Percentiles rank a stretch among this genome's conserved stretches.
These are phyloP conservation scores for Drosophila eugracilis DNA, from an alignment of 1,140 invertebrate species.

Conservation along the genomic window DNA sequence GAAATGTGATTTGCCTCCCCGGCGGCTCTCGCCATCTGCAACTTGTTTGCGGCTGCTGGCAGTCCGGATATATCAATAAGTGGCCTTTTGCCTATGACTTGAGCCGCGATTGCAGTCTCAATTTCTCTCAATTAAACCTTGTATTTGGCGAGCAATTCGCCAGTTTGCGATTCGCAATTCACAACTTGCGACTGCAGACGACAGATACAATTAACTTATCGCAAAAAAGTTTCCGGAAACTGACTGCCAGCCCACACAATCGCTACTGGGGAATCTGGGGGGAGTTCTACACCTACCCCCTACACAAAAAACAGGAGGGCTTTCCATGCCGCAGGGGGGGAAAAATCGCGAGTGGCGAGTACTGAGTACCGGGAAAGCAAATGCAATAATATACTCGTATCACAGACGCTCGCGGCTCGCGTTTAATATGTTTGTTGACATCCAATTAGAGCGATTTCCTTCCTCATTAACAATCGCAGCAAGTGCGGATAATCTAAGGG, in stretches of 20 bases:
- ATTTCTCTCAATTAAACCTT: constrained; percentile 77
- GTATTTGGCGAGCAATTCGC: constrained; percentile 57
- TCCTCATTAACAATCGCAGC: constrained; percentile 76
- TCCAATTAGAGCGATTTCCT: constrained; percentile 83
- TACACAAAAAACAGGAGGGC: no score
- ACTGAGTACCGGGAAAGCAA: constrained; percentile 30
- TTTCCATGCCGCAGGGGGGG: constrained; percentile 3
- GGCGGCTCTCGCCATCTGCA: constrained; percentile 33
- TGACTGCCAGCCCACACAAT: constrained; percentile 70
- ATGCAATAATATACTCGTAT: constrained; percentile 55
- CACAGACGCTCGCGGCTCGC: constrained; percentile 49
- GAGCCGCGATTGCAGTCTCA: constrained; percentile 67
- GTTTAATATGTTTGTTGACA: constrained; percentile 83
- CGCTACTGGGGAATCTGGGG: constrained; percentile 26
- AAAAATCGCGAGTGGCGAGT: constrained; percentile 22
- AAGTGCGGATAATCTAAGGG: constrained; percentile 20
- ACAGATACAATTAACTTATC: constrained; percentile 82
- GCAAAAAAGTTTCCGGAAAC: constrained; percentile 80
- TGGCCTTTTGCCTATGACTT: constrained; percentile 58
- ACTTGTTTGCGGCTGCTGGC: constrained; percentile 52
- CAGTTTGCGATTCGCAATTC: no score
- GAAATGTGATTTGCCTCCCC: constrained; percentile 47
- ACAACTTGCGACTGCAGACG: constrained; percentile 59
- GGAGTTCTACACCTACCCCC: background rate
- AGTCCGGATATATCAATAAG: constrained; percentile 80